Conservation (phyloP, 2,888 invertebrate genomes). For the Heliconius charithonia region DNA sequence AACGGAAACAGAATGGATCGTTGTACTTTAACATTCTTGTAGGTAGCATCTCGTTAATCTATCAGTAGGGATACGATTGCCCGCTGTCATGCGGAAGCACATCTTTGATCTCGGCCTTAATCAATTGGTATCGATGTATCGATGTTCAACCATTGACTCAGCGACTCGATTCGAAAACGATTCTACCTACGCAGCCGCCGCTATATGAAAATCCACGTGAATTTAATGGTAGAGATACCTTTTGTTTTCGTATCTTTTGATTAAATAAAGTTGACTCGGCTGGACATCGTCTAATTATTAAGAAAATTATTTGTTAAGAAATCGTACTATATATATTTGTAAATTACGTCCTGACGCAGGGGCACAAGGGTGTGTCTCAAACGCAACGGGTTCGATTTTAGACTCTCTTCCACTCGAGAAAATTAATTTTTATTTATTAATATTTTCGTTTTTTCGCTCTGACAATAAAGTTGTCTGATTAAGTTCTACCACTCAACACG, state of each 20-base stretch:
- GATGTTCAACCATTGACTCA: conserved; percentile 64
- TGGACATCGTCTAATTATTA: too few species aligned
- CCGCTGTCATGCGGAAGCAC: conserved; percentile 71
- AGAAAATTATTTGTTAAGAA: too few species aligned
- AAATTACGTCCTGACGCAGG: too few species aligned
- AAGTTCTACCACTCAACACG: too few species aligned
- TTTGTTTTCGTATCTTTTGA: conserved; percentile 28
- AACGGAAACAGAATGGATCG: conserved; percentile 30
- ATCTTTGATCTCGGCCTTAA: conserved; percentile 74
- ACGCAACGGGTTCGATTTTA: too few species aligned
- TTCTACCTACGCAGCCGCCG: conserved; percentile 65
- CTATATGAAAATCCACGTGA: conserved; percentile 63
- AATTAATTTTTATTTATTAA: too few species aligned
- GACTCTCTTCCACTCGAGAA: too few species aligned
- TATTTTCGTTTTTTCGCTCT: too few species aligned
- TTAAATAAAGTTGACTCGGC: background rate
- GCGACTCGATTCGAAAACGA: conserved; percentile 65
- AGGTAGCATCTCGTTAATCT: conserved; percentile 52
- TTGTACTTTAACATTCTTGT: conserved; percentile 45
- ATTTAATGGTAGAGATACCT: conserved; percentile 49
- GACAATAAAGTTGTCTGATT: too few species aligned
- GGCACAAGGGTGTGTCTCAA: too few species aligned
- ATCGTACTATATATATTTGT: too few species aligned
- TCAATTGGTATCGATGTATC: conserved; percentile 72
- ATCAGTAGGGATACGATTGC: conserved; percentile 52